Evolutionary conservation across 2,113 vertebrate species (phyloP).

Genomic region (Anguilla rostrata): DNA sequence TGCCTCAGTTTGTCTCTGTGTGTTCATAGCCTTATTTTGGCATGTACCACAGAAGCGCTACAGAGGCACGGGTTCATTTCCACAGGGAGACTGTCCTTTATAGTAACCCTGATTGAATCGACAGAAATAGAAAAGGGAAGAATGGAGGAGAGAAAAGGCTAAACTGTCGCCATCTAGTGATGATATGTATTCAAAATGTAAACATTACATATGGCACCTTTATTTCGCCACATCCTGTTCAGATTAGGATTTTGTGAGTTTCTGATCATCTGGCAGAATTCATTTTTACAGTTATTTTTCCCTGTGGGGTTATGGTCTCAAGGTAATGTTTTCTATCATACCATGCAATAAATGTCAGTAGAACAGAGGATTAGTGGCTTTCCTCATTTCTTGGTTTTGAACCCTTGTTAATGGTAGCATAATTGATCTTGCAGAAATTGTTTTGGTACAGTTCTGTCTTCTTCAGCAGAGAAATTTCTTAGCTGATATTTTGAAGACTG

Average conservation of each 20-base stretch:
- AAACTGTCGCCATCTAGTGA: constrained; percentile 52
- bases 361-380: neutral
- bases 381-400: neutral
- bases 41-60: neutral
- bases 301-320: neutral
- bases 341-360: neutral
- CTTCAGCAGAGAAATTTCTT: neutral
- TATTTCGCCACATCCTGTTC: neutral
- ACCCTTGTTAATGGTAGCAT: neutral
- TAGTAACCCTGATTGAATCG: neutral
- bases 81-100: neutral
- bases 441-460: neutral
- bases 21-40: neutral
- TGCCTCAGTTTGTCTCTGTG: neutral
- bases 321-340: neutral
- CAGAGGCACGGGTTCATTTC: neutral
- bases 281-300: neutral
- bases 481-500: neutral
- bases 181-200: neutral
- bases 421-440: neutral
- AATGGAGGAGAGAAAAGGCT: neutral
- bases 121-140: constrained; percentile 18
- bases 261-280: neutral
- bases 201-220: neutral
- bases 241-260: neutral